phyloP scores from a whole-genome alignment of 2,888 invertebrate species.

The Drosophila kanekoi region DNA sequence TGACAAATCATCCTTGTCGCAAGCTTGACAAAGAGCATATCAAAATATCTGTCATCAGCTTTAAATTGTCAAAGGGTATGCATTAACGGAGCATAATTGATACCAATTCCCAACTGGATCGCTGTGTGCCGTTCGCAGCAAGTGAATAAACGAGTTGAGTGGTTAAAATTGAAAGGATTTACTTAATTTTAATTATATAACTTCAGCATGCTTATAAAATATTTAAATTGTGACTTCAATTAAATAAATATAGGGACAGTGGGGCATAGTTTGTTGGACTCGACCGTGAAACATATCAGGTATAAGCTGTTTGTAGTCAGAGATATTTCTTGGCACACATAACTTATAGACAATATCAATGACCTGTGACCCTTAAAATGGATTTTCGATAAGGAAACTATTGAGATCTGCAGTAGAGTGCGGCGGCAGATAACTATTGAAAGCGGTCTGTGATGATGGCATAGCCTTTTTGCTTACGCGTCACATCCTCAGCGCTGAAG shows the following conservation, averaged over 20 bases:
- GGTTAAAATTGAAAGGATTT: too few relatives aligned
- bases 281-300: too few relatives aligned
- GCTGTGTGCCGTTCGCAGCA: too few relatives aligned
- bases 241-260: too few relatives aligned
- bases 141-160: neutral
- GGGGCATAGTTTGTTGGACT: too few relatives aligned
- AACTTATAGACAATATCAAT: too few relatives aligned
- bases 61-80: neutral
- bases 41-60: neutral
- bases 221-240: too few relatives aligned
- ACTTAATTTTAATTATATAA: too few relatives aligned
- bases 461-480: slow-evolving; percentile 37
- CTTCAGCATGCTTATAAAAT: too few relatives aligned
- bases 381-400: slow-evolving; percentile 5
- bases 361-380: neutral
- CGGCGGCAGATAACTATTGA: slow-evolving; percentile 16
- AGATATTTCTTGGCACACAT: too few relatives aligned
- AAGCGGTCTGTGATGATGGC: slow-evolving; percentile 1
- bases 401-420: slow-evolving; percentile 3
- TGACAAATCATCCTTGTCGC: slow-evolving; percentile 1
- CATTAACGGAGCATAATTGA: neutral
- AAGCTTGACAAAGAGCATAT: neutral
- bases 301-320: too few relatives aligned
- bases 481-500: slow-evolving; percentile 61
- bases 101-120: neutral